Percentiles rank a stretch among this genome's conserved stretches.
phyloP scores from a whole-genome alignment of 2,797 vertebrate species.

The Pampus argenteus region DNA sequence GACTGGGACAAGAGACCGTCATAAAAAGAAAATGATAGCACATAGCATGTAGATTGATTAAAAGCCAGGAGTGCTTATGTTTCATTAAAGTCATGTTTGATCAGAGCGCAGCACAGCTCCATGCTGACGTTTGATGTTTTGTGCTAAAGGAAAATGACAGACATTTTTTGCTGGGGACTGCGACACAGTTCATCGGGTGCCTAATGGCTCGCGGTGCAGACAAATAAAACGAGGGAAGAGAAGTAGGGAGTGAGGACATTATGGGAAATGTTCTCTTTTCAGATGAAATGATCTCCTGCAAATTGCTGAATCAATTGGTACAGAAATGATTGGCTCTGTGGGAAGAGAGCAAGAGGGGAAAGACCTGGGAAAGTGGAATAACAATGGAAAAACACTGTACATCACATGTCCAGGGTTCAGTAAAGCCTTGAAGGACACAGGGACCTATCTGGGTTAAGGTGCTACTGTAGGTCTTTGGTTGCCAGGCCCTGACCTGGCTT shows the following conservation, averaged over 20 bases:
- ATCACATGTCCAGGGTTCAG: background rate
- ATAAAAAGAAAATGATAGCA: conserved; percentile 34
- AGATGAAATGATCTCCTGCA: conserved; percentile 64
- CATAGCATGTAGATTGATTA: conserved; percentile 43
- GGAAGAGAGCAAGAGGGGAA: conserved; percentile 22
- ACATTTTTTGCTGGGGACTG: conserved; percentile 50
- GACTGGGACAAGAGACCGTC: conserved; percentile 13
- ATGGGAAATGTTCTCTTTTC: conserved; percentile 68
- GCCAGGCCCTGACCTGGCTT: conserved; percentile 84
- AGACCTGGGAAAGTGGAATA: conserved; percentile 15
- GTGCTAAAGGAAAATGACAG: conserved; percentile 58
- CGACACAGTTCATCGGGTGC: conserved; percentile 65
- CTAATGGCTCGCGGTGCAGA: conserved; percentile 60
- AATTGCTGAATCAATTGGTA: conserved; percentile 70
- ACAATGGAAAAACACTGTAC: background rate
- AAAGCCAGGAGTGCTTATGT: conserved; percentile 46
- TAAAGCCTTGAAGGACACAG: conserved; percentile 7
- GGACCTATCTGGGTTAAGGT: conserved; percentile 37
- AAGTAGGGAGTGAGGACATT: conserved; percentile 53
- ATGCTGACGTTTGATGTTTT: conserved; percentile 50
- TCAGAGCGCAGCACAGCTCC: conserved; percentile 37
- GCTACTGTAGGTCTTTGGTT: conserved; percentile 30
- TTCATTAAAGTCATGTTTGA: conserved; percentile 57
- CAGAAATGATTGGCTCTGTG: conserved; percentile 51
- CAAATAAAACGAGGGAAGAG: conserved; percentile 65